Evolutionary conservation across 2,797 vertebrate species (phyloP).

Genomic region (Hydrocynus forskahlii): DNA sequence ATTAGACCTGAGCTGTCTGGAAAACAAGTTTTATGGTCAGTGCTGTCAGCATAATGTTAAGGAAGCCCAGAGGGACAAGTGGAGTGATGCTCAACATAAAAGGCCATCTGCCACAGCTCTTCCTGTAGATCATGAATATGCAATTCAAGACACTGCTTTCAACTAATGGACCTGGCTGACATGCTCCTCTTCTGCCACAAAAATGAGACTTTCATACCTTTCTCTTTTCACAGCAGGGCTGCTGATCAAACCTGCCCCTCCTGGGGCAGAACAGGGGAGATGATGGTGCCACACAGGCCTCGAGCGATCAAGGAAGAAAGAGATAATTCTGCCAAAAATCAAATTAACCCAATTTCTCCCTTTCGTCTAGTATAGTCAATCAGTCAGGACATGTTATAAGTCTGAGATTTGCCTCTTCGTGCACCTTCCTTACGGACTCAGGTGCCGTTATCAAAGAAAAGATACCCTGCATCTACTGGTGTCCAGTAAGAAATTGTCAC

Average conservation of each 20-base stretch:
- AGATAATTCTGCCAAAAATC: neutral
- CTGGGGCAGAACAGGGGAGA: neutral
- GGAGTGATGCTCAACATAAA: constrained; percentile 62
- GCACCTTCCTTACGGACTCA: neutral
- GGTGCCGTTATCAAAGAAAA: neutral
- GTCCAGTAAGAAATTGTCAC: neutral
- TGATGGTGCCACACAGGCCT: neutral
- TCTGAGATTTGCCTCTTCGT: neutral
- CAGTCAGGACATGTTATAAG: neutral
- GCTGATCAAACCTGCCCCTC: no score
- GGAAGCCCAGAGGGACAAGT: constrained; percentile 53
- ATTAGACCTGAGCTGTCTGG: constrained; percentile 3
- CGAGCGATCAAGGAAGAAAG: neutral
- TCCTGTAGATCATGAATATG: constrained; percentile 68
- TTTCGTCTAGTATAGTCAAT: neutral
- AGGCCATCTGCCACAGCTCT: constrained; percentile 68
- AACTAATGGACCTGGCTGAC: neutral
- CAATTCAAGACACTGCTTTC: constrained; percentile 48
- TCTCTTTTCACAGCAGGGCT: constrained; percentile 16
- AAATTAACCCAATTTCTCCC: neutral
- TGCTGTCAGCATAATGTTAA: constrained; percentile 8
- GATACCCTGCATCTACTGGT: neutral
- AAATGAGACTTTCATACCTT: neutral
- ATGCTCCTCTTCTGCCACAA: neutral
- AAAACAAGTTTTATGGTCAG: neutral